Evolutionary conservation across 1,140 invertebrate genomes (phyloP).

Genomic region (Andricus grossulariae): DNA sequence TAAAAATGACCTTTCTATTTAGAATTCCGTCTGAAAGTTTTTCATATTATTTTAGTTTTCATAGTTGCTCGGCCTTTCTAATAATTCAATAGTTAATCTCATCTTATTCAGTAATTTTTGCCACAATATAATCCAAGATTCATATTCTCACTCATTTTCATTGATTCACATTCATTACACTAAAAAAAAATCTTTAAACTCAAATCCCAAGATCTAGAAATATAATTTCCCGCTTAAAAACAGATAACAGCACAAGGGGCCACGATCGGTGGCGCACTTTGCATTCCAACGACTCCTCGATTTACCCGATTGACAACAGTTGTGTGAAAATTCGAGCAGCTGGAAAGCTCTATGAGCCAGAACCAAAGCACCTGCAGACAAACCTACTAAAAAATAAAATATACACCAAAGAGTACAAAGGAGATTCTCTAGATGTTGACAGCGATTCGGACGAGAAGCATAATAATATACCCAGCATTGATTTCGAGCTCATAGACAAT

Average conservation of each 20-base stretch:
- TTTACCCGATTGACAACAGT: constrained; percentile 63
- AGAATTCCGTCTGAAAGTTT: background rate
- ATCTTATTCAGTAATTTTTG: no score
- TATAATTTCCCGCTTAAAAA: constrained; percentile 39
- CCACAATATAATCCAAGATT: no score
- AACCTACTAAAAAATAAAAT: constrained; percentile 36
- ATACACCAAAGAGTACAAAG: constrained; percentile 18
- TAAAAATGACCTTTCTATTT: constrained; percentile 24
- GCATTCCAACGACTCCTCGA: constrained; percentile 53
- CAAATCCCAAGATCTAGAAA: constrained; percentile 7
- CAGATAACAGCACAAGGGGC: constrained; percentile 56
- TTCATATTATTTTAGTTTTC: constrained; percentile 3
- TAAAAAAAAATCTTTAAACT: no score
- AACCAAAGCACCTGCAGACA: constrained; percentile 48
- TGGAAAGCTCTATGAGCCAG: constrained; percentile 62
- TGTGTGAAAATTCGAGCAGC: constrained; percentile 63
- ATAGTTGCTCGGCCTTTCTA: background rate
- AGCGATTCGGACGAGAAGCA: constrained; percentile 40
- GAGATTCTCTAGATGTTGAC: constrained; percentile 13
- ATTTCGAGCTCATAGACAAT: constrained; percentile 1
- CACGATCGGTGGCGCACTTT: constrained; percentile 63
- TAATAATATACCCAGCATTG: constrained; percentile 31
- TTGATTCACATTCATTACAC: no score
- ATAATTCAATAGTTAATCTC: no score
- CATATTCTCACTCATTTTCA: no score